Conservation (phyloP, 2,888 invertebrate genomes). For the Venusia cambrica region DNA sequence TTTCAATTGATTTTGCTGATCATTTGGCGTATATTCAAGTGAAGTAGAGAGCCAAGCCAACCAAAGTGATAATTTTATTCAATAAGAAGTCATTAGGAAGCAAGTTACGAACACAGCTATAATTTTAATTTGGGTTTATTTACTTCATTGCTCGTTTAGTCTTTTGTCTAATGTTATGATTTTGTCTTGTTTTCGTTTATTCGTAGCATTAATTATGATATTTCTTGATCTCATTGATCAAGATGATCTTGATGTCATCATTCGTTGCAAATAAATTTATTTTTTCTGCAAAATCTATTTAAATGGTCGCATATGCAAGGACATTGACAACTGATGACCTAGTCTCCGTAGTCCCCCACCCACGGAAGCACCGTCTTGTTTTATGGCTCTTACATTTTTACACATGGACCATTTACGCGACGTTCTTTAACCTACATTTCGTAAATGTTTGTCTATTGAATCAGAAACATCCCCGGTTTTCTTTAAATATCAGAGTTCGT, state of each 20-base stretch:
- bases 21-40: conserved; percentile 19
- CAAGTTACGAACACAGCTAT: no score
- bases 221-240: no score
- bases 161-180: conserved; percentile 3
- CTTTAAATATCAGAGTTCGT: conserved; percentile 57
- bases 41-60: no score
- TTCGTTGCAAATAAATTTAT: no score
- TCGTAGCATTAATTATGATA: no score
- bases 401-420: conserved; percentile 1
- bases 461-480: conserved; percentile 7
- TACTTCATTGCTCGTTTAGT: no score
- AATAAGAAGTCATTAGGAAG: not conserved
- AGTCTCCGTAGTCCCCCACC: conserved; percentile 12
- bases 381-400: conserved; percentile 8
- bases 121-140: no score
- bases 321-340: conserved; percentile 15
- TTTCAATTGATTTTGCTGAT: conserved; percentile 16
- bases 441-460: not conserved
- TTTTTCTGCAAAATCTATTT: no score
- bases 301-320: conserved; percentile 17
- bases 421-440: conserved; percentile 9
- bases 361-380: conserved; percentile 8
- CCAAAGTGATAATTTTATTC: conserved; percentile 8
- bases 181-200: no score
- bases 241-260: no score